Percentiles rank a stretch among this genome's conserved stretches.
These are phyloP conservation scores for Orchestes rusci DNA, from an alignment of 2,888 invertebrate species.

Conservation along the genomic window DNA sequence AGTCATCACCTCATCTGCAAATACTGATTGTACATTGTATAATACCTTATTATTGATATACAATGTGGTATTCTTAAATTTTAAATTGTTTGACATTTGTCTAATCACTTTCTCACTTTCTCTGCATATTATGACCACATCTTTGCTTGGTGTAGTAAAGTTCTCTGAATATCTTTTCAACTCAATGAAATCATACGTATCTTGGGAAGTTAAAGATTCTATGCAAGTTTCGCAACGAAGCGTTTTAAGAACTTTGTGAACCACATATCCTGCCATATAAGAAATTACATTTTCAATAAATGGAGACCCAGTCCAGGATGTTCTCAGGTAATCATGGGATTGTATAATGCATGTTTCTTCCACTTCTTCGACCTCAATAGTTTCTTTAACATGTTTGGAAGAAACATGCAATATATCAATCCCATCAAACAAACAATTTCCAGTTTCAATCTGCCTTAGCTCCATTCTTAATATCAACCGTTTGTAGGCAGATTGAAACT, in stretches of 20 bases:
- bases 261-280: slow-evolving; percentile 1
- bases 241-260: background rate
- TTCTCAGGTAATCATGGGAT: slow-evolving; percentile 1
- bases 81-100: background rate
- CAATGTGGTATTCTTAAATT: background rate
- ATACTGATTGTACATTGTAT: background rate
- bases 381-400: slow-evolving; percentile 1
- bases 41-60: background rate
- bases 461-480: background rate
- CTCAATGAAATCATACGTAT: no score
- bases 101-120: background rate
- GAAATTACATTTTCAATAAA: slow-evolving; percentile 1
- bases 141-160: background rate
- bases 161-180: background rate
- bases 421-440: slow-evolving; percentile 6
- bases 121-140: background rate
- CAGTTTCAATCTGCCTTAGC: slow-evolving; percentile 1
- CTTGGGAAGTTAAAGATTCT: no score
- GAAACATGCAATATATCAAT: slow-evolving; percentile 7
- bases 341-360: background rate
- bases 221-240: background rate
- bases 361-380: background rate
- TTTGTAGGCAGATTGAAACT: slow-evolving; percentile 21
- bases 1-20: background rate
- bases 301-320: background rate